phyloP scores from a whole-genome alignment of 2,888 invertebrate species.

The Drosophila rubida region DNA sequence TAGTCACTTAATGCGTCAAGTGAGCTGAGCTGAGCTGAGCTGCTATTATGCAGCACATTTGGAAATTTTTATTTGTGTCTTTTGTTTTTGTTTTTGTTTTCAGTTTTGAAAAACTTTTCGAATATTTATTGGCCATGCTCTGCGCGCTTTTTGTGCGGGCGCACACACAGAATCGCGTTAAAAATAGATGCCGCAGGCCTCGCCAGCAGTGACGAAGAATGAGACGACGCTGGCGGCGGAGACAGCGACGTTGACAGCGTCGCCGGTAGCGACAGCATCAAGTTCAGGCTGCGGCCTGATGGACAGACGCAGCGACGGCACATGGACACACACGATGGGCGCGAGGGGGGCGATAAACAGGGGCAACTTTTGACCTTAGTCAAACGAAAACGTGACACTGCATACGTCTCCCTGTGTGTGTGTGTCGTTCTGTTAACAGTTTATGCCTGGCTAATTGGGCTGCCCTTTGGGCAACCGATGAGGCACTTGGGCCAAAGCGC shows the following conservation, averaged over 20 bases:
- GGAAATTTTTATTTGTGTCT: not conserved
- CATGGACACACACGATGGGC: slow-evolving; percentile 15
- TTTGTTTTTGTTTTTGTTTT: slow-evolving; percentile 15
- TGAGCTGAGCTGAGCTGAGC: slow-evolving; percentile 5
- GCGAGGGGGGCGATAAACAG: not conserved
- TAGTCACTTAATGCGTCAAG: slow-evolving; percentile 15
- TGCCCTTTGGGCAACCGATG: slow-evolving; percentile 34
- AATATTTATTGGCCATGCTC: slow-evolving; percentile 70
- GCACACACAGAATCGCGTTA: slow-evolving; percentile 53
- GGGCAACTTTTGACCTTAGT: slow-evolving; percentile 74
- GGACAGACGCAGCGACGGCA: slow-evolving; percentile 23
- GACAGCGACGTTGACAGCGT: slow-evolving; percentile 11
- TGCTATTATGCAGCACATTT: slow-evolving; percentile 1
- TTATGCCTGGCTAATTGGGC: slow-evolving; percentile 66
- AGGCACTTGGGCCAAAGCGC: slow-evolving; percentile 38
- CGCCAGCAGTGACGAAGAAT: slow-evolving; percentile 35
- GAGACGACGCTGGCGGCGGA: slow-evolving; percentile 10
- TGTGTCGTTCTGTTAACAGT: slow-evolving; percentile 44
- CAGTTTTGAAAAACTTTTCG: slow-evolving; percentile 35
- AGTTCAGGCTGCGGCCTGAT: slow-evolving; percentile 44
- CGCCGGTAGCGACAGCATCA: slow-evolving; percentile 44
- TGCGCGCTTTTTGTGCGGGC: slow-evolving; percentile 54
- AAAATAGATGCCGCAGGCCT: slow-evolving; percentile 71
- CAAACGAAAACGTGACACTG: slow-evolving; percentile 73
- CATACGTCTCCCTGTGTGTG: slow-evolving; percentile 7